These are phyloP conservation scores for Pelecanus crispus DNA, from an alignment of 2,113 vertebrate species.

Conservation along the genomic window DNA sequence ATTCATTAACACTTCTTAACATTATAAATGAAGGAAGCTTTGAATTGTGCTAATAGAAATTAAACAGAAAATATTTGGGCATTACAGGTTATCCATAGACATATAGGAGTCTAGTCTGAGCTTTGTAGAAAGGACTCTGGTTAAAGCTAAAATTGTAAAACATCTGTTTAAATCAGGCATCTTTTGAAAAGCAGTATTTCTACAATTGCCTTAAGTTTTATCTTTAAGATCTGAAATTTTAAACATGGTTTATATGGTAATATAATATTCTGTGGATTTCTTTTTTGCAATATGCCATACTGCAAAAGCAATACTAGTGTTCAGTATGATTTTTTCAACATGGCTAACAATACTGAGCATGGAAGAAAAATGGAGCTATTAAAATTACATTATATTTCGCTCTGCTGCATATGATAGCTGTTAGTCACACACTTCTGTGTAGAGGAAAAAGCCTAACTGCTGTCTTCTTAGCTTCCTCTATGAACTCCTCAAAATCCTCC, in stretches of 20 bases:
- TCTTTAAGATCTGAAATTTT: neutral
- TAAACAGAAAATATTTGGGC: neutral
- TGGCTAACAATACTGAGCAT: neutral
- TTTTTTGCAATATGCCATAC: neutral
- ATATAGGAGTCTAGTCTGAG: neutral
- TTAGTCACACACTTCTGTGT: neutral
- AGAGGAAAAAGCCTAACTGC: neutral
- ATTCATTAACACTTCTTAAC: neutral
- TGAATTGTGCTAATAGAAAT: neutral
- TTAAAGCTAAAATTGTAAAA: neutral
- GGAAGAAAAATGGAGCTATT: neutral
- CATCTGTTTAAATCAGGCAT: neutral
- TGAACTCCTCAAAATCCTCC: neutral
- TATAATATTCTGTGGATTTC: neutral
- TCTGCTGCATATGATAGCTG: neutral
- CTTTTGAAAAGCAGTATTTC: neutral
- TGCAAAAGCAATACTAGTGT: neutral
- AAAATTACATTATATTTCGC: neutral
- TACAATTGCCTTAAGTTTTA: neutral
- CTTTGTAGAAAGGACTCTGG: neutral
- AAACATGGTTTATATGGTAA: neutral
- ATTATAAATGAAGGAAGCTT: neutral
- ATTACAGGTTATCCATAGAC: neutral
- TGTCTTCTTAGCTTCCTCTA: neutral
- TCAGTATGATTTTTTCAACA: neutral